Evolutionary conservation across 2,888 invertebrate genomes (phyloP), one percentile per base, ranked within the genome.

Genomic region (Petrophora chlorosata): DNA sequence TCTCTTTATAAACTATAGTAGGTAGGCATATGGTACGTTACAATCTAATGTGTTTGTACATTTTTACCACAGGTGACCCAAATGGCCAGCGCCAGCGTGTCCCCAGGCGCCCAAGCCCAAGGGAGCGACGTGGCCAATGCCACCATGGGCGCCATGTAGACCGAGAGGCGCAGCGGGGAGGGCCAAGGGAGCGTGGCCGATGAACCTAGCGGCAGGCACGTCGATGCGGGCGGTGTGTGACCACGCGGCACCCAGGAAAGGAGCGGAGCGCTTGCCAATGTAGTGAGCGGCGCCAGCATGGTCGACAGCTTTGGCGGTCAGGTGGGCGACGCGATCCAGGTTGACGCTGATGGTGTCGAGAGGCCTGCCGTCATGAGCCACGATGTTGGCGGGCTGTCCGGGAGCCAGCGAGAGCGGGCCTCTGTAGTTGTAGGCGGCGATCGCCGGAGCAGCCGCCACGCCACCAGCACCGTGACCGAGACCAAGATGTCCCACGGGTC

Each of bases 281-380:
- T 76, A 49, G 54, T 79, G 83, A 44, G 59, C 65, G 36, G 61
- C 70, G 22, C 65, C 73, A 30, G 73, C 81, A 30, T 70, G 70
- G 46, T 82, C 81, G 3, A 87, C 70, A 19, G 83, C 82, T 53
- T 75, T 76, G 3, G 87, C 88, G 41, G 85, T 88, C 53, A 70
- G 65, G 63, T 88, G 88, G 41, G 82, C 81, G 8, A 82, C 85
- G 41, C 86, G 85, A 67, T 89, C 89, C 60, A 86, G 67, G 67
- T 89, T 89, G 25, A 90, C 90, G 54, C 85, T 87, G 25, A 89
- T 71, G 39, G 90, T 90, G 54, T 90, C 90, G 29, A 90, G 69
- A 1, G 90, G 90, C 64, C 87, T 85, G 67, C 90, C 89, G 56
- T 87, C 88, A 33, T 84, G 76, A 35, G 85, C 86, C 56, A 87